Evolutionary conservation across 2,888 invertebrate species (phyloP).

Genomic region (Eupeodes latifasciatus): DNA sequence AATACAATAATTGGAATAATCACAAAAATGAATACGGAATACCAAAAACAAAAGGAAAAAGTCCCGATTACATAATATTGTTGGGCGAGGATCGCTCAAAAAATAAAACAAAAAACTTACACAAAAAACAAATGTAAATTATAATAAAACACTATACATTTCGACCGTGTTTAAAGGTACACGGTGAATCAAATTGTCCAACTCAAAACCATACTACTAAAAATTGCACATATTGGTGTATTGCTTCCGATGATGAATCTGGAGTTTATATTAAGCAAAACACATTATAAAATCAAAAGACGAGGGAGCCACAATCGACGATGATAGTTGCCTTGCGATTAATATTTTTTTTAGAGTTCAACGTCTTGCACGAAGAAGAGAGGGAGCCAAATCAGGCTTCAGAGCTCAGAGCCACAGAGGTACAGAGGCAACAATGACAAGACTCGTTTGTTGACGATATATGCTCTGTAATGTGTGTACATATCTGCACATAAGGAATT

Average conservation of each 20-base stretch:
- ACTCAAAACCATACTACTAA: not conserved
- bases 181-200: constrained; percentile 26
- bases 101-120: constrained; percentile 28
- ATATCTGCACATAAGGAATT: constrained; percentile 61
- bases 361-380: constrained; percentile 67
- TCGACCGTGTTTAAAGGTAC: constrained; percentile 35
- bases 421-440: constrained; percentile 56
- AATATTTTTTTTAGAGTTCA: constrained; percentile 65
- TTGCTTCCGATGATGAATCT: constrained; percentile 51
- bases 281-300: not conserved
- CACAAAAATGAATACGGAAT: no score
- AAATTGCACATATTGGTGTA: constrained; percentile 38
- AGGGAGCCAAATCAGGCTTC: constrained; percentile 28
- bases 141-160: constrained; percentile 43
- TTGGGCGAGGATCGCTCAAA: constrained; percentile 55
- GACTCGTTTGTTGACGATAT: constrained; percentile 42
- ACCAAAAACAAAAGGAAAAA: constrained; percentile 44
- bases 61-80: constrained; percentile 71
- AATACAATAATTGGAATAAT: no score
- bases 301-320: constrained; percentile 37
- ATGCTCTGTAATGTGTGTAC: constrained; percentile 42
- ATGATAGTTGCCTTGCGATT: constrained; percentile 61
- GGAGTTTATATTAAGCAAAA: not conserved
- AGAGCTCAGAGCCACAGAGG: constrained; percentile 27
- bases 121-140: constrained; percentile 23